A percentile compares a stretch with the other conserved stretches of the same genome.
These are phyloP conservation scores for Arrhamphus sclerolepis DNA, from an alignment of 2,797 vertebrate genomes.

Conservation along the genomic window DNA sequence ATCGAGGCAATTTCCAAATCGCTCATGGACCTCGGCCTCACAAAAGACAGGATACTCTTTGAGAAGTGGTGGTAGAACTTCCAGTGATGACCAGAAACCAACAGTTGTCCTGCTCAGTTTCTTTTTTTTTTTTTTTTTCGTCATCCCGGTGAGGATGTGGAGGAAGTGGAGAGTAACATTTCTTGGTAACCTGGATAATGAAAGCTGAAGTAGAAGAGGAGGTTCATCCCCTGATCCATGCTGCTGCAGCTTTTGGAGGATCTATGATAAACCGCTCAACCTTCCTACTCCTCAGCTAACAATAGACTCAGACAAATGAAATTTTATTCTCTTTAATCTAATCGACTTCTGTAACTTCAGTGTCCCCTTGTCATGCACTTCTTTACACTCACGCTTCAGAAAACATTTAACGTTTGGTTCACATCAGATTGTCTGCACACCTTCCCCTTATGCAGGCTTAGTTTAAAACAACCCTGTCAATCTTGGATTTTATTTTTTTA, in stretches of 20 bases:
- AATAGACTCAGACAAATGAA: slow-evolving; percentile 22
- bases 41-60: slow-evolving; percentile 86
- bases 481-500: background rate
- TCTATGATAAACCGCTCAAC: no score
- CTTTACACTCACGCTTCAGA: background rate
- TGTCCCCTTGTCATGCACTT: background rate
- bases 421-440: background rate
- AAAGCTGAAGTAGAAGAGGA: slow-evolving; percentile 8
- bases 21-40: slow-evolving; percentile 80
- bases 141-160: background rate
- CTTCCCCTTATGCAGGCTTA: no score
- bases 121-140: background rate
- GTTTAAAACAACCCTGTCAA: no score
- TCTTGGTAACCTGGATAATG: no score
- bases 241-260: slow-evolving; percentile 22
- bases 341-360: slow-evolving; percentile 13
- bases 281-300: slow-evolving; percentile 15
- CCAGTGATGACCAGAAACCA: background rate
- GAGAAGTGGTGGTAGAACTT: slow-evolving; percentile 98
- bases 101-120: background rate
- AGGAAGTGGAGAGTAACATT: slow-evolving; percentile 11
- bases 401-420: background rate
- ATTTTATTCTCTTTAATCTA: slow-evolving; percentile 23
- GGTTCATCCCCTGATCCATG: slow-evolving; percentile 8
- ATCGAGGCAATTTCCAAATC: slow-evolving; percentile 87